These are phyloP conservation scores for Aurelia sp. DNA, from an alignment of 30 jellyfish, hydroid and myxozoan genomes.

Conservation along the genomic window DNA sequence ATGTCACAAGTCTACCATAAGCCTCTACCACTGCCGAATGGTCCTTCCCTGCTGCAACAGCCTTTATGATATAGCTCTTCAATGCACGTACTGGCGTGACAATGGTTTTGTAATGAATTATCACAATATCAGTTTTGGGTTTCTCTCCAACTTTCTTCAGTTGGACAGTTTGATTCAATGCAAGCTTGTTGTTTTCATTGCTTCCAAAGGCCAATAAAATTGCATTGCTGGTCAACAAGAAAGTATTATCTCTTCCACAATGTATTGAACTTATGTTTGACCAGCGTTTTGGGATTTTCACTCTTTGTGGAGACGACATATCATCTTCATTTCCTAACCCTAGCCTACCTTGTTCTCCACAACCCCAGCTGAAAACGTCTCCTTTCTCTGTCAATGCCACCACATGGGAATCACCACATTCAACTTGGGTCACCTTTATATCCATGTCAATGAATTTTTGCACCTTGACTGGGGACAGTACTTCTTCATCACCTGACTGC, in stretches of 20 bases:
- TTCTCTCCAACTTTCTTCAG: conserved; percentile 39
- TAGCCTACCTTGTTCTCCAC: conserved; percentile 94
- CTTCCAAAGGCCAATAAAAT: conserved; percentile 85
- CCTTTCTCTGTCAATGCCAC: conserved; percentile 80
- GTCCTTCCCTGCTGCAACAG: conserved; percentile 86
- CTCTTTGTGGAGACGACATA: conserved; percentile 66
- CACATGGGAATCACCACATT: conserved; percentile 93
- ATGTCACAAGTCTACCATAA: conserved; percentile 85
- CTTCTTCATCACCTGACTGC: conserved; percentile 73
- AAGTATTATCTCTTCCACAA: conserved; percentile 94
- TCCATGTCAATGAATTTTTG: conserved; percentile 48
- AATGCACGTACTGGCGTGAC: conserved; percentile 80
- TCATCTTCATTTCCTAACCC: conserved; percentile 88
- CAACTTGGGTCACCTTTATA: conserved; percentile 54
- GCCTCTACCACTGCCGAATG: conserved; percentile 91
- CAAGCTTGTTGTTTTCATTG: conserved; percentile 87
- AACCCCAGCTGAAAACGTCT: conserved; percentile 91
- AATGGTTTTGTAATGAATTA: conserved; percentile 55
- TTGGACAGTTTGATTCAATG: conserved; percentile 83
- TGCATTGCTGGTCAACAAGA: conserved; percentile 69
- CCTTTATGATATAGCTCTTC: conserved; percentile 63
- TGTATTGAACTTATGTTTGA: conserved; percentile 46
- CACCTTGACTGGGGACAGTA: conserved; percentile 72
- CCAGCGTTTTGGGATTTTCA: conserved; percentile 61
- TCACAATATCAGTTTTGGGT: conserved; percentile 29